Evolutionary conservation across 2,888 invertebrate genomes (phyloP).

Genomic region (Camptogramma bilineatum): DNA sequence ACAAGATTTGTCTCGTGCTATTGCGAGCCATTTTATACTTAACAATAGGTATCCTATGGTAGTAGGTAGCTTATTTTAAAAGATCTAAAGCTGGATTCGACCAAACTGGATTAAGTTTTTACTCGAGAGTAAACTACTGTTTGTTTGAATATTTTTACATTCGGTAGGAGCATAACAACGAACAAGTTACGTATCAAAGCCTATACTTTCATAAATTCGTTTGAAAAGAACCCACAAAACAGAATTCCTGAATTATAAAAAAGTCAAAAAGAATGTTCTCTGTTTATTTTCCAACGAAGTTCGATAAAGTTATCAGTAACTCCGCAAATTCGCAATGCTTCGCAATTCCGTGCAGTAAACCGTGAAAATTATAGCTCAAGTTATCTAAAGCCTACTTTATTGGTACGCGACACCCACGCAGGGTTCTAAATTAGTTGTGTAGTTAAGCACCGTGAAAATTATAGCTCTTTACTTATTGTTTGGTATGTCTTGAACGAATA

Average conservation of each 20-base stretch:
- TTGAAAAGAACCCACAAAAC: not conserved
- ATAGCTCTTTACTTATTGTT: not conserved
- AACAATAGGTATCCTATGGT: too few relatives aligned
- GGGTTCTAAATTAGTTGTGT: constrained; percentile 3
- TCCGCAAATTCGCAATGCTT: not conserved
- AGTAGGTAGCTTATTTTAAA: too few relatives aligned
- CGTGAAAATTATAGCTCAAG: not conserved
- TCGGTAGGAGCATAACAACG: not conserved
- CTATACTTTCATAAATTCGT: not conserved
- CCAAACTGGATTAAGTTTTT: too few relatives aligned
- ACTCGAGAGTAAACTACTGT: too few relatives aligned
- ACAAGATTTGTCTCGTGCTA: too few relatives aligned
- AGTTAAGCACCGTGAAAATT: constrained; percentile 6
- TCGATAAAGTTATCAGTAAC: constrained; percentile 17
- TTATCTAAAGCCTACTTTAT: constrained; percentile 15
- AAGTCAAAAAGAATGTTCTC: not conserved
- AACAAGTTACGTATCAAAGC: not conserved
- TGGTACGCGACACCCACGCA: constrained; percentile 8
- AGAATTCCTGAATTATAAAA: not conserved
- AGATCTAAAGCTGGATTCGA: too few relatives aligned
- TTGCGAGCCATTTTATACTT: too few relatives aligned
- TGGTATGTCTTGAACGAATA: not conserved
- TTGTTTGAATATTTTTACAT: too few relatives aligned
- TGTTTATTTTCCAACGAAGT: not conserved
- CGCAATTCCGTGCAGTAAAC: constrained; percentile 1